Percentiles rank a stretch among this genome's conserved stretches.
Conservation (phyloP, 2,888 invertebrate genomes). For the Podotricha telesiphe region DNA sequence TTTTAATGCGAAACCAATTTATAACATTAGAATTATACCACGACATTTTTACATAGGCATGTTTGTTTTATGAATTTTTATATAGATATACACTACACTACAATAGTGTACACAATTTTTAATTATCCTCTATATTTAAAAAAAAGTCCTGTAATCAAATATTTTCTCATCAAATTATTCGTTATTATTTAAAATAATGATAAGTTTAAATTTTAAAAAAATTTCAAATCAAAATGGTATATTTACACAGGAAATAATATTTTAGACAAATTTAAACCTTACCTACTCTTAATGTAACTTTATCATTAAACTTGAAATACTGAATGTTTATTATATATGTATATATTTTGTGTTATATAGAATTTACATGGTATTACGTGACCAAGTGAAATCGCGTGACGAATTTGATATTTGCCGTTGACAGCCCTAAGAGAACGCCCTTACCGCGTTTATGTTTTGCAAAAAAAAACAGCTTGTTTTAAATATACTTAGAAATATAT, state of each 20-base stretch:
- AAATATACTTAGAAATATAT: background rate
- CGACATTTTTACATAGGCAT: background rate
- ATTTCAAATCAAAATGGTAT: background rate
- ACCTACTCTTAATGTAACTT: background rate
- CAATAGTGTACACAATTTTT: too few species aligned
- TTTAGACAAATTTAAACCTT: background rate
- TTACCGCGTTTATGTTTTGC: constrained; percentile 30
- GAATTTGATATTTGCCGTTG: constrained; percentile 52
- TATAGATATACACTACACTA: background rate
- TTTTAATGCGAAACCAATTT: background rate
- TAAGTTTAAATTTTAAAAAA: background rate
- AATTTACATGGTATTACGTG: constrained; percentile 49
- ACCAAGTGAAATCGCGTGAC: constrained; percentile 57
- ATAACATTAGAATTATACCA: background rate
- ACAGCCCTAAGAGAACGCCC: constrained; percentile 44
- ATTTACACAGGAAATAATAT: background rate
- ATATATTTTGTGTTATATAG: constrained; percentile 38
- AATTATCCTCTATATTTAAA: too few species aligned
- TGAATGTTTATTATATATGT: constrained; percentile 4
- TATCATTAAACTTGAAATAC: constrained; percentile 10
- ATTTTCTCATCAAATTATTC: background rate
- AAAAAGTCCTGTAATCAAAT: too few species aligned
- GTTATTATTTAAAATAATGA: background rate
- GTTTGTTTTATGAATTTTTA: background rate
- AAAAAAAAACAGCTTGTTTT: constrained; percentile 8